Base-by-base conservation (phyloP, 1,140 invertebrate genomes). In the Hyles vespertilio region DNA sequence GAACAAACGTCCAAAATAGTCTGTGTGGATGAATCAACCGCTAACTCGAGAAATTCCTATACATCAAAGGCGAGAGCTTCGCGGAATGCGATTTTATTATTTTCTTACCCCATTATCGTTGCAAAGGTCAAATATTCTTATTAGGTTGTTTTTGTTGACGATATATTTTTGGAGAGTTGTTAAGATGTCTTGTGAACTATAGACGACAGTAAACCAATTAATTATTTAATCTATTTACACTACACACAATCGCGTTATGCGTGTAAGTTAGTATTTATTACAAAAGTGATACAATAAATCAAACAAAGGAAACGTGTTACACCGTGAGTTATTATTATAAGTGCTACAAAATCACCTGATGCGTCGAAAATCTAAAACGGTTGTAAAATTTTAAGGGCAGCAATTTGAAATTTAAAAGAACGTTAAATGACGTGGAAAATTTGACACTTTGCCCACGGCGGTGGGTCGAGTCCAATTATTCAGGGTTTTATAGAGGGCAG, bases 361-460 rank as follows among this genome's bases (percentile, higher is more conserved):
- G 40, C 36, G 34, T 51, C 46, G 44, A 12, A 48, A 53, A 63
- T 44, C 57, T 51, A 59, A 67, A 69, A 58, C 54, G 36, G 40
- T 56, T 52, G 51, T 64, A 59, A 61, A 56, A 60, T 68, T 63
- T 70, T 63, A 65, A 63, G 59, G 46, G 43, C 52, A 40, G 43
- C 60, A 67, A 66, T 67, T 68, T 67, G 58, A 65, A 75, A 73
- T 53, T 75, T 70, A 63, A 72, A 69, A 69, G 63, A 69, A 67
- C 52, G 65, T 72, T 77, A 79, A 83, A 84, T 79, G 75, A 77
- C 61, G 69, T 77, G 75, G 72, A 84, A 82, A 84, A 84, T 82
- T 80, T 78, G 78, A 82, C 81, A 83, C 76, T 73, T 76, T 70
- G 70, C 73, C 74, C 67, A 72, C 67, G 63, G 75, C 50, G 72